phyloP scores from a whole-genome alignment of 2,797 vertebrate genomes.

The Enteromius fasciolatus region DNA sequence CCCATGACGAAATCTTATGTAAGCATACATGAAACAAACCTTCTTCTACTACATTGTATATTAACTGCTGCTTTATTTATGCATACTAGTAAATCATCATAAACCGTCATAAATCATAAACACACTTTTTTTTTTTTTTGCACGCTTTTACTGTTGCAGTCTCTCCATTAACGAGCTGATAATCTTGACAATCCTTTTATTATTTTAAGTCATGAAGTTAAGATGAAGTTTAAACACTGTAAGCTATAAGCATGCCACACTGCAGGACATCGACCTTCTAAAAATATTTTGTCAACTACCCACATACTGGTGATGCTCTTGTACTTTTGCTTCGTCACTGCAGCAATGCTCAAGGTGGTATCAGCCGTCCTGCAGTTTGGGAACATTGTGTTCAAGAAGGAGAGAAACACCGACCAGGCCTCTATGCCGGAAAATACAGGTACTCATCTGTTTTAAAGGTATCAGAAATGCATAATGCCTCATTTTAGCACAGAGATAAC shows the following conservation, averaged over 20 bases:
- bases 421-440: conserved; percentile 99
- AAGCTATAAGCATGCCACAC: neutral
- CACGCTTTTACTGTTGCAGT: neutral
- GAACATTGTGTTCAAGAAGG: conserved; percentile 97
- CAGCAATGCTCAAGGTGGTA: conserved; percentile 96
- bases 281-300: neutral
- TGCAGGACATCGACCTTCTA: neutral
- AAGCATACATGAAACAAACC: conserved; percentile 56
- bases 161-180: neutral
- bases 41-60: neutral
- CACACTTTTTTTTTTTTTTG: neutral
- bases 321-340: conserved; percentile 37
- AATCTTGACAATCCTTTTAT: neutral
- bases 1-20: conserved; percentile 95
- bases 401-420: conserved; percentile 96
- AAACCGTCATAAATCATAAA: neutral
- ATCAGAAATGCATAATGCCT: neutral
- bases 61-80: neutral
- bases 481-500: neutral
- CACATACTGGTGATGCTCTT: conserved; percentile 15
- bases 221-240: neutral
- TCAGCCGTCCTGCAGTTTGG: conserved; percentile 97
- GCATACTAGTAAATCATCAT: conserved; percentile 9
- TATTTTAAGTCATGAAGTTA: neutral
- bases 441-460: conserved; percentile 59